Evolutionary conservation across 2,888 invertebrate genomes (phyloP).

Genomic region (Rotaria sp.): DNA sequence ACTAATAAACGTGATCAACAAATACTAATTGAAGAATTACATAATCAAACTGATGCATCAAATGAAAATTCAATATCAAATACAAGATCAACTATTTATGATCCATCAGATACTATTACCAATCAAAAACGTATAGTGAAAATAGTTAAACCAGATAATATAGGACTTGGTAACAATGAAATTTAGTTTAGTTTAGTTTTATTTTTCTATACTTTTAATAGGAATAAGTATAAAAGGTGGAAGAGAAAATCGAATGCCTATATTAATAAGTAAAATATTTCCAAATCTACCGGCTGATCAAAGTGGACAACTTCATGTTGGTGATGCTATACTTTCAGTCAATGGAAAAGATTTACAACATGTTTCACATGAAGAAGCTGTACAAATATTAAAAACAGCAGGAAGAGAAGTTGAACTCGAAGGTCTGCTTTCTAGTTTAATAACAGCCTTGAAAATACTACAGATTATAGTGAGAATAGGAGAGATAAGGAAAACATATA

Average conservation of each 20-base stretch:
- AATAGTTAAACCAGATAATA: slow-evolving; percentile 35
- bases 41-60: too few species aligned
- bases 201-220: slow-evolving; percentile 53
- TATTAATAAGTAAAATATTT: slow-evolving; percentile 95
- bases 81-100: not conserved
- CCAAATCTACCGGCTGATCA: slow-evolving; percentile 87
- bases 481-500: too few species aligned
- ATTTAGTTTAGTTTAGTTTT: too few species aligned
- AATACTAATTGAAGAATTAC: not conserved
- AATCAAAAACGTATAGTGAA: slow-evolving; percentile 30
- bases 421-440: slow-evolving; percentile 57
- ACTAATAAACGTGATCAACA: not conserved
- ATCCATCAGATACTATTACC: not conserved
- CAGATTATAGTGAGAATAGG: too few species aligned
- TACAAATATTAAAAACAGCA: slow-evolving; percentile 87
- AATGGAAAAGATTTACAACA: slow-evolving; percentile 92
- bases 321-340: slow-evolving; percentile 92
- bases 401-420: slow-evolving; percentile 91
- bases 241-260: slow-evolving; percentile 97
- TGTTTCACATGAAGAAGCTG: slow-evolving; percentile 97
- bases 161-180: slow-evolving; percentile 38
- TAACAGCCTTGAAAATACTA: too few species aligned
- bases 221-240: slow-evolving; percentile 99
- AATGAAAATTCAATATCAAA: not conserved
- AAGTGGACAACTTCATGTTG: slow-evolving; percentile 91